Evolutionary conservation across 2,113 vertebrate species (phyloP).

Genomic region (Myotis lucifugus): DNA sequence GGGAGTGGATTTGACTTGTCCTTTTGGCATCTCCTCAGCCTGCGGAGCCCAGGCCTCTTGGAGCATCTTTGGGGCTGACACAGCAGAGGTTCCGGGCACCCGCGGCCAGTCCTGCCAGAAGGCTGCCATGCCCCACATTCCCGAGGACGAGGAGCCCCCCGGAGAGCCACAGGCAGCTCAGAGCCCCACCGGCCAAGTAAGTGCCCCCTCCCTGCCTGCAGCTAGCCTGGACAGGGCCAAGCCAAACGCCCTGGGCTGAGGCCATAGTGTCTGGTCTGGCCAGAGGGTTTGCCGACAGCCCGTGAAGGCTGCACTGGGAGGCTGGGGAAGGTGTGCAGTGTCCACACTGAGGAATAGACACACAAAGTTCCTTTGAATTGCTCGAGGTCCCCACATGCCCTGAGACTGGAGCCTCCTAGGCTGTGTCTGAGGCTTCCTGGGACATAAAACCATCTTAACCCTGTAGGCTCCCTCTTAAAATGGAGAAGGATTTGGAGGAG

Average conservation of each 20-base stretch:
- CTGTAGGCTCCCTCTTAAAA: background rate
- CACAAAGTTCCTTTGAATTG: background rate
- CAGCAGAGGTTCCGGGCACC: conserved; percentile 77
- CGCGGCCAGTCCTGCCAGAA: conserved; percentile 72
- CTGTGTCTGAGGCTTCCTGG: background rate
- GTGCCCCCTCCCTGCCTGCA: conserved; percentile 61
- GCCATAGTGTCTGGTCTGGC: background rate
- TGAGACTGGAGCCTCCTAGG: background rate
- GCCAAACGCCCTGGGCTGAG: background rate
- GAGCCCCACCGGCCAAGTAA: conserved; percentile 76
- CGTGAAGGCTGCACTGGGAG: background rate
- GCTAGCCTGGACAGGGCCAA: conserved; percentile 61
- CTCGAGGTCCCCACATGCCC: background rate
- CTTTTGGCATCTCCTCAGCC: conserved; percentile 84
- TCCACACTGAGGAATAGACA: background rate
- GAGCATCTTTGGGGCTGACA: conserved; percentile 76
- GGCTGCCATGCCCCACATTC: conserved; percentile 93
- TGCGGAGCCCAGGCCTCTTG: conserved; percentile 80
- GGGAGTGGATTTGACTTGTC: conserved; percentile 82
- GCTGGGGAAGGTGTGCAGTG: background rate
- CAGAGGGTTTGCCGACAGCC: background rate
- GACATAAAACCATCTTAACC: background rate
- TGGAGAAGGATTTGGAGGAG: background rate
- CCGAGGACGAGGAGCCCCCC: conserved; percentile 93
- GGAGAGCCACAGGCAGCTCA: conserved; percentile 86